These are phyloP conservation scores for Hippocampus guttulatus DNA, from an alignment of 2,113 vertebrate species.

Conservation along the genomic window DNA sequence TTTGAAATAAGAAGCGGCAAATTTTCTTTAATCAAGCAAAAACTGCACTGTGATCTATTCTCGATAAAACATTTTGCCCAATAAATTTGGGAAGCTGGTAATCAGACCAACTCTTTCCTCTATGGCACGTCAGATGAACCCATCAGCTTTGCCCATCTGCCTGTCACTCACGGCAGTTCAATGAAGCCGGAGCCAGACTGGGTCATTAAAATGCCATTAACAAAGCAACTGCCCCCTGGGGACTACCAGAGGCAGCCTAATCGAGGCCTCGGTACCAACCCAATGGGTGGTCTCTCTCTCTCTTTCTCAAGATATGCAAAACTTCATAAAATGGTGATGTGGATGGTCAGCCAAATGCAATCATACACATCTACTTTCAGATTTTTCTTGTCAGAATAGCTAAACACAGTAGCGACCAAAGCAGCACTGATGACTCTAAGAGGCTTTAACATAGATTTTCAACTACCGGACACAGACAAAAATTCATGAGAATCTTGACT, in stretches of 20 bases:
- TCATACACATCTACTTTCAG: constrained; percentile 13
- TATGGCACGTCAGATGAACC: constrained; percentile 47
- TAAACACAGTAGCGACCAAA: background rate
- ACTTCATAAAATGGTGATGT: constrained; percentile 23
- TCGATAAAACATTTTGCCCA: background rate
- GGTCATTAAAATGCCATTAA: constrained; percentile 66
- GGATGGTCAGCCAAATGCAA: constrained; percentile 26
- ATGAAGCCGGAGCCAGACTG: constrained; percentile 49
- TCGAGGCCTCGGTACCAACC: constrained; percentile 60
- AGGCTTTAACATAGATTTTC: background rate
- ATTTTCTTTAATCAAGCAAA: background rate
- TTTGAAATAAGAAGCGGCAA: background rate
- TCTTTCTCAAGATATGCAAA: constrained; percentile 8
- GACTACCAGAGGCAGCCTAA: constrained; percentile 60
- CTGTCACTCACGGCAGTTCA: constrained; percentile 65
- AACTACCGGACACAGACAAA: background rate
- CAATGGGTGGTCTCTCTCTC: constrained; percentile 67
- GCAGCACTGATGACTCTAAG: background rate
- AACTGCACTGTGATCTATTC: background rate
- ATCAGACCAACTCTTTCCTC: constrained; percentile 17
- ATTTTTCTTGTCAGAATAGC: background rate
- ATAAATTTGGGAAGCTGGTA: background rate
- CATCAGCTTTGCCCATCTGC: constrained; percentile 51
- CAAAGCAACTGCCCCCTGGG: constrained; percentile 59
- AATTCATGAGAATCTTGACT: background rate